Base-by-base conservation (phyloP, 2,888 invertebrate genomes). In the Caenorhabditis angaria region DNA sequence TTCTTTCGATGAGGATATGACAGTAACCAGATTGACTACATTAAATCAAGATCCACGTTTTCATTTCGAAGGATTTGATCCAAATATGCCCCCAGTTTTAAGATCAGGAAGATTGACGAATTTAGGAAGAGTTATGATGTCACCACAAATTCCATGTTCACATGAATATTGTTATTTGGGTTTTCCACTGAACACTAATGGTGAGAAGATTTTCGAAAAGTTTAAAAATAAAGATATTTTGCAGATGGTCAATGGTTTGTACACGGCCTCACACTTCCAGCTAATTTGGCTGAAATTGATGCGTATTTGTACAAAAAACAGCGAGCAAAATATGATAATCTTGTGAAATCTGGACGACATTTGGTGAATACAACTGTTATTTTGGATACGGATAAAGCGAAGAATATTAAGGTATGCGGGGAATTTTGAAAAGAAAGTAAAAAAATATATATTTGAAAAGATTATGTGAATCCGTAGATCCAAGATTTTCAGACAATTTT, bases 331-430 rank as follows among this genome's bases (percentile, higher is more conserved):
- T 93, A 89, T 88, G 84, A 88, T 56, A 81, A 81, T 20, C 62
- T 89, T n/a, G 80, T 83, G 48, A 76, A 81, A 29, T 62, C 74
- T 18, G 84, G 83, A 24, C 75, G 81, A 29, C 77, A 87, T 68
- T 65, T 86, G 82, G 90, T 91, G 83, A 93, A 93, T 88, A 89
- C 93, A 60, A 92, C 93, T 25, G 90, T 94, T 86, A 91, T 91
- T 72, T 87, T 94, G 84, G 93, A 94, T 88, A 94, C 94, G 3
- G 91, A 91, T 57, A 92, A 92, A 89, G 90, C 90, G 56, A 89
- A 89, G 67, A 91, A 91, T 70, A 91, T 92, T 87, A 77, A 83
- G 69, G 82, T 82, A 6, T 1, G 59, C 35, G 18, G 3, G 24
- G 25, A 27, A 60, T 50, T 28, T 58, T 20, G 41, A 20, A 14